Conservation (phyloP, 1,140 invertebrate genomes). For the Nasonia longicornis region DNA sequence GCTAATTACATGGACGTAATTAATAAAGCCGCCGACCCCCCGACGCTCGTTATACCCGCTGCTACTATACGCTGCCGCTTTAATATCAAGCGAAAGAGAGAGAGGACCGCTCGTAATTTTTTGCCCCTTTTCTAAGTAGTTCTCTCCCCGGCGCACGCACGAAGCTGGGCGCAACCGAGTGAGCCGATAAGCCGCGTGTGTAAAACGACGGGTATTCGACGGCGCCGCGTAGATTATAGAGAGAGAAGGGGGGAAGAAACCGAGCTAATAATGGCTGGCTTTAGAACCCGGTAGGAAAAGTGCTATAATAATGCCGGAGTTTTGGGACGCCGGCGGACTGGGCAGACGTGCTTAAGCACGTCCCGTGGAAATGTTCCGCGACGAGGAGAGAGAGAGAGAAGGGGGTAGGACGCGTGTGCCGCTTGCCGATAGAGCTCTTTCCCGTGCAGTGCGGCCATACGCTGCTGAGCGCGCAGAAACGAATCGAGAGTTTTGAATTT, state of each 20-base stretch:
- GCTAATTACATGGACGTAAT: slow-evolving; percentile 58
- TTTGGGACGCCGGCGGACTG: not conserved
- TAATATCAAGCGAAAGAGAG: slow-evolving; percentile 28
- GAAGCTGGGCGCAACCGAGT: not conserved
- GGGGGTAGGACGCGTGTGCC: not conserved
- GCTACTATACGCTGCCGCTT: not conserved
- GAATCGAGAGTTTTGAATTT: slow-evolving; percentile 11
- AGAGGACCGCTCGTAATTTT: slow-evolving; percentile 30
- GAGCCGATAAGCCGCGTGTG: slow-evolving; percentile 26
- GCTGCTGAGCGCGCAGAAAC: slow-evolving; percentile 2
- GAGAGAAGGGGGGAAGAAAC: too few species aligned
- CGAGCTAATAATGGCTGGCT: slow-evolving; percentile 24
- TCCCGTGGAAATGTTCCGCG: slow-evolving; percentile 12
- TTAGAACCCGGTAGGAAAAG: not conserved
- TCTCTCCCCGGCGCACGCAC: not conserved
- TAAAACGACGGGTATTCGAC: slow-evolving; percentile 9
- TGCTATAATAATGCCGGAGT: not conserved
- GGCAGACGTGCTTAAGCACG: slow-evolving; percentile 21
- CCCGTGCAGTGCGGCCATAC: not conserved
- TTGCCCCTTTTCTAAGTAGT: slow-evolving; percentile 22
- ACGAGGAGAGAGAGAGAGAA: not conserved
- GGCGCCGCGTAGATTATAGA: too few species aligned
- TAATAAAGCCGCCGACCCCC: slow-evolving; percentile 51
- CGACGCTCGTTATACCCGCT: slow-evolving; percentile 26
- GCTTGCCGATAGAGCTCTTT: slow-evolving; percentile 13